Evolutionary conservation across 2,797 vertebrate species (phyloP).

Genomic region (Moxostoma hubbsi): DNA sequence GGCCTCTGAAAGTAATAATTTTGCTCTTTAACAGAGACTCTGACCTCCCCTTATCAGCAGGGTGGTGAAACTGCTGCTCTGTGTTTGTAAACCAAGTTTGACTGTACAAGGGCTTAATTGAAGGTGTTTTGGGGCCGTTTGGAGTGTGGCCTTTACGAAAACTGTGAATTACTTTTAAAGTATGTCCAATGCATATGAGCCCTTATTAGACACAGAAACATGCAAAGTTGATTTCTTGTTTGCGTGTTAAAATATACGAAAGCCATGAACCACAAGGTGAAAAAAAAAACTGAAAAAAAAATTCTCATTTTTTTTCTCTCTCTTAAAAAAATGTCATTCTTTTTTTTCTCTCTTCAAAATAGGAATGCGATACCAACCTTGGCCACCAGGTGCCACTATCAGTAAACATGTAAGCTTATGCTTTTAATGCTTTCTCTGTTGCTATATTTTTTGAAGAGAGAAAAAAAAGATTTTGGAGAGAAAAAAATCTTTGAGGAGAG

Average conservation of each 20-base stretch:
- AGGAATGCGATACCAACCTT: too few species aligned
- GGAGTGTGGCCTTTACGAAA: slow-evolving; percentile 44
- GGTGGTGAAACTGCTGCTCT: neutral
- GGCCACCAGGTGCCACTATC: too few species aligned
- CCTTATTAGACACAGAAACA: slow-evolving; percentile 12
- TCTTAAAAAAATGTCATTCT: too few species aligned
- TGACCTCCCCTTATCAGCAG: neutral
- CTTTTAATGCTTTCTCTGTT: too few species aligned
- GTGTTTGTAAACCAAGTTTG: slow-evolving; percentile 6
- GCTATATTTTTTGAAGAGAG: too few species aligned
- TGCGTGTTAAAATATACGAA: neutral
- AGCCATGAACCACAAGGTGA: too few species aligned
- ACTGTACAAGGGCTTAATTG: slow-evolving; percentile 43
- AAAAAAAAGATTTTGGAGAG: too few species aligned
- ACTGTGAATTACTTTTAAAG: slow-evolving; percentile 53
- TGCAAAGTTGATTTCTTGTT: neutral
- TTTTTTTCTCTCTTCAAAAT: too few species aligned
- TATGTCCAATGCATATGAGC: slow-evolving; percentile 30
- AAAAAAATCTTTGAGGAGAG: too few species aligned
- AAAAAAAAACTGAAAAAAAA: too few species aligned
- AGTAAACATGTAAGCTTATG: too few species aligned
- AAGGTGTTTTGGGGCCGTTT: slow-evolving; percentile 39
- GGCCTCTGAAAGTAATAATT: neutral
- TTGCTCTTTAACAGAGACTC: slow-evolving; percentile 3
- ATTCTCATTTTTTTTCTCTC: too few species aligned